Conservation (phyloP, 2,113 vertebrate species). For the Ceyx melanurus region DNA sequence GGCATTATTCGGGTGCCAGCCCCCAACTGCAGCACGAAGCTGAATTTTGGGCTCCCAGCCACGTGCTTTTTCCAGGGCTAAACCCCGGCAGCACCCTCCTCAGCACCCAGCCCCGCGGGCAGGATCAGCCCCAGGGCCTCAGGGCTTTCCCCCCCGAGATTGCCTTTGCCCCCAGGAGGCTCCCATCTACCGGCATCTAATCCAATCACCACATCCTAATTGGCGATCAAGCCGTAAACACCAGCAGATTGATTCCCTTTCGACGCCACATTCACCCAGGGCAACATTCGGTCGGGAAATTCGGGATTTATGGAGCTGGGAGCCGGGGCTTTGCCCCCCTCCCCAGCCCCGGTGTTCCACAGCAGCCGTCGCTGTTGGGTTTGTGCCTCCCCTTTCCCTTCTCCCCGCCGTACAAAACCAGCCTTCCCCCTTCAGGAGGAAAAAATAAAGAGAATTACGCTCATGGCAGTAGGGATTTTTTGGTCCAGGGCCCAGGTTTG, state of each 20-base stretch:
- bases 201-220: not conserved
- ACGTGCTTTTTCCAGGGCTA: not conserved
- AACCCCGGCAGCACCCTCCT: not conserved
- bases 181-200: not conserved
- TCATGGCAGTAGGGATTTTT: not conserved
- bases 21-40: not conserved
- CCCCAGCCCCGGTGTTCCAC: not conserved
- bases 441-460: not conserved
- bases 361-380: accelerated
- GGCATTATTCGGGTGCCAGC: not conserved
- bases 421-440: not conserved
- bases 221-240: not conserved
- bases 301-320: not conserved
- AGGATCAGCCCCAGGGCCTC: not conserved
- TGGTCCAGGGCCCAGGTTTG: not conserved
- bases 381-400: not conserved
- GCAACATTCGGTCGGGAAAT: not conserved
- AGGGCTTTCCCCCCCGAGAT: not conserved
- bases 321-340: not conserved
- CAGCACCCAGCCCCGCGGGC: not conserved
- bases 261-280: accelerated
- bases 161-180: not conserved
- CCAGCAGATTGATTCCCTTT: not conserved
- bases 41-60: not conserved
- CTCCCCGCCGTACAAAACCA: accelerated